These are phyloP conservation scores for Chiropotes sagulatus DNA, from an alignment of 2,797 vertebrate genomes.

Conservation along the genomic window DNA sequence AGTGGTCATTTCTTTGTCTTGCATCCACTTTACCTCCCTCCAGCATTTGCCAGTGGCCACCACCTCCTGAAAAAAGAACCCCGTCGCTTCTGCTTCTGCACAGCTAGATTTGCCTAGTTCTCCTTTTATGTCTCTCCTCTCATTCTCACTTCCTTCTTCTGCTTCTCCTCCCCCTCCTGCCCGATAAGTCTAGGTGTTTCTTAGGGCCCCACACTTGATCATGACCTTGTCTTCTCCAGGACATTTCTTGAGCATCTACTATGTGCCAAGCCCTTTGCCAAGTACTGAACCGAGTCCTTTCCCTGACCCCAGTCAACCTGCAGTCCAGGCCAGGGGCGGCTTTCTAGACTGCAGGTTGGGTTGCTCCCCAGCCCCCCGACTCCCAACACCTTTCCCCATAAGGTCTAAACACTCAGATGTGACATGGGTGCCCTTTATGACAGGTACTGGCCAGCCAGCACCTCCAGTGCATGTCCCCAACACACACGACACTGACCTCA, in stretches of 20 bases:
- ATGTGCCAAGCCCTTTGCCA: neutral
- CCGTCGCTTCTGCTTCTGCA: neutral
- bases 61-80: neutral
- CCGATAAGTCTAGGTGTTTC: neutral
- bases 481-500: neutral
- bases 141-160: constrained; percentile 13
- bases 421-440: neutral
- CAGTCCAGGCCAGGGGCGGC: neutral
- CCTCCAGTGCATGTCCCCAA: neutral
- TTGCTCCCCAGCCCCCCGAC: neutral
- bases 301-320: neutral
- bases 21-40: neutral
- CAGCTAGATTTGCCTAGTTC: neutral
- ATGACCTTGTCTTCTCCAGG: neutral
- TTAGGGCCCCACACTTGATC: neutral
- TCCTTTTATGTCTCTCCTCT: neutral
- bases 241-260: neutral
- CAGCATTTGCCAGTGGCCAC: neutral
- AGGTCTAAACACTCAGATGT: neutral
- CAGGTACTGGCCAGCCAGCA: neutral
- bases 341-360: neutral
- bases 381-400: neutral
- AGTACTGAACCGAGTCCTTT: neutral
- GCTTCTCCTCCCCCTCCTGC: neutral
- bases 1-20: neutral